Evolutionary conservation across 2,888 invertebrate species (phyloP).

Genomic region (Zhuqinia jingwanae): DNA sequence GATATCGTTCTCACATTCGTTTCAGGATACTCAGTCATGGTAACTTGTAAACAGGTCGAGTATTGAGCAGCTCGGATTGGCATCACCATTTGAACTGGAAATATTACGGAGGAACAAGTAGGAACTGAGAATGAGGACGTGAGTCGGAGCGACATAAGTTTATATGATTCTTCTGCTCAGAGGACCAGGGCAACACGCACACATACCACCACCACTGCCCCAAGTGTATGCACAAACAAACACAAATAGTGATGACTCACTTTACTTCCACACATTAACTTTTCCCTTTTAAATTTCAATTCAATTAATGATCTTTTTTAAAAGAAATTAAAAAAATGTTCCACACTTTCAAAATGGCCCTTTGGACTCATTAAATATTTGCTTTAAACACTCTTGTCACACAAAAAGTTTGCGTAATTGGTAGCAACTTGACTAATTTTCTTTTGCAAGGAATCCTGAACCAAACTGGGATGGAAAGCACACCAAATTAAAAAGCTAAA

Average conservation of each 20-base stretch:
- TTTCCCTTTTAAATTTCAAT: too few species aligned
- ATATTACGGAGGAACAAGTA: slow-evolving; percentile 19
- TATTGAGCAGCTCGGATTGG: slow-evolving; percentile 76
- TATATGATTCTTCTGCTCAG: not conserved
- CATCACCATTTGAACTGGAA: slow-evolving; percentile 75
- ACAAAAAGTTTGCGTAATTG: too few species aligned
- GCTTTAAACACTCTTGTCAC: too few species aligned
- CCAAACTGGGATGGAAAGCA: too few species aligned
- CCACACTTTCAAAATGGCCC: too few species aligned
- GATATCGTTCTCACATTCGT: slow-evolving; percentile 78
- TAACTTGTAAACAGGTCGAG: slow-evolving; percentile 78
- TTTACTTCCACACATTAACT: not conserved
- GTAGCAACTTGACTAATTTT: too few species aligned
- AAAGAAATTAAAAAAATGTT: too few species aligned
- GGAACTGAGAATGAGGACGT: slow-evolving; percentile 31
- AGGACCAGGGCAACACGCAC: not conserved
- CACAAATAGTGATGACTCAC: too few species aligned
- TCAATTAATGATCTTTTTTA: too few species aligned
- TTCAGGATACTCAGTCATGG: slow-evolving; percentile 79
- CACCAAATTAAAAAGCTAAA: too few species aligned
- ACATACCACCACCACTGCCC: not conserved
- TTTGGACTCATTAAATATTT: too few species aligned
- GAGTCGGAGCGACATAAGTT: slow-evolving; percentile 66
- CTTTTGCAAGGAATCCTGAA: too few species aligned
- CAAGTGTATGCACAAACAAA: not conserved